These are phyloP conservation scores for Hemibagrus guttatus DNA, from an alignment of 2,797 vertebrate genomes.

Conservation along the genomic window DNA sequence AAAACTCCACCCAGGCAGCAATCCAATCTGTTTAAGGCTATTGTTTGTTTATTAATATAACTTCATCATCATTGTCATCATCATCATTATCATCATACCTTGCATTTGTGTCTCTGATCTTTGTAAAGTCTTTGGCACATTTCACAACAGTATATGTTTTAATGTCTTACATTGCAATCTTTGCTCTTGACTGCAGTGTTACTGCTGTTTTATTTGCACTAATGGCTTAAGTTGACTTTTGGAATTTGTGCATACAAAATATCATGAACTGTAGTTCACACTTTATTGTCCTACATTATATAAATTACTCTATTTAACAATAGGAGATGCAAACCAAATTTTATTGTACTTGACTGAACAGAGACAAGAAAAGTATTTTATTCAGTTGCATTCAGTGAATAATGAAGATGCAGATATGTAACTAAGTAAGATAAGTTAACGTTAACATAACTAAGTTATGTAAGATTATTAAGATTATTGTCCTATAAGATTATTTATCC, in stretches of 20 bases:
- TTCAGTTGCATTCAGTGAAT: not conserved
- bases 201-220: not conserved
- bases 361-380: not conserved
- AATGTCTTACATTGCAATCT: too few species aligned
- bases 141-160: too few species aligned
- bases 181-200: not conserved
- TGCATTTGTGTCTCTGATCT: too few species aligned
- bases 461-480: too few species aligned
- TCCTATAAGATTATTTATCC: too few species aligned
- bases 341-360: not conserved
- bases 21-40: too few species aligned
- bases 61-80: too few species aligned
- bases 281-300: not conserved
- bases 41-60: too few species aligned
- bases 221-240: not conserved
- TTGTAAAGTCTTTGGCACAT: too few species aligned
- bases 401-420: not conserved
- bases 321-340: not conserved
- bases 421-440: not conserved
- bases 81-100: too few species aligned
- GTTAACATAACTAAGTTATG: too few species aligned
- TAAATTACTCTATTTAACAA: not conserved
- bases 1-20: too few species aligned
- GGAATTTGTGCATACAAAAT: not conserved
- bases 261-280: not conserved